These are phyloP conservation scores for Poeciliopsis turrubarensis DNA, from an alignment of 2,113 vertebrate species.

Conservation along the genomic window DNA sequence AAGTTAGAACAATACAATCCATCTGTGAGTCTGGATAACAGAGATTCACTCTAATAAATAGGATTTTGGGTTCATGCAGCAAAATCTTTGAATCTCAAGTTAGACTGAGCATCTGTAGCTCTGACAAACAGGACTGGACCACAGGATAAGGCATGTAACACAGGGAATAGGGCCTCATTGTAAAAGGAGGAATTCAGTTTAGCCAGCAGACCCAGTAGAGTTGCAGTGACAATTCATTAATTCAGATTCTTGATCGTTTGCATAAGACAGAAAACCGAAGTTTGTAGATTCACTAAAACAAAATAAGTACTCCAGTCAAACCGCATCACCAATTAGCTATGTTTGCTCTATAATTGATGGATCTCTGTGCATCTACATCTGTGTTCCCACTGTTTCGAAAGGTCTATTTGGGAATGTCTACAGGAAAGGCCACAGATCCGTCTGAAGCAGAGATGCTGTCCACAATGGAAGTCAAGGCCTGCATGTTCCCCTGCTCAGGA, in stretches of 20 bases:
- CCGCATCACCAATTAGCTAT: conserved; percentile 27
- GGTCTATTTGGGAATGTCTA: conserved; percentile 82
- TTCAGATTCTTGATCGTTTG: conserved; percentile 19
- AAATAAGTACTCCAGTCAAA: conserved; percentile 12
- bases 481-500: conserved; percentile 86
- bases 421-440: conserved; percentile 81
- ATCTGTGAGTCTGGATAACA: conserved; percentile 44
- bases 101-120: conserved; percentile 37
- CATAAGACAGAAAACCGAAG: conserved; percentile 49
- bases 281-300: conserved; percentile 27
- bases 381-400: conserved; percentile 27
- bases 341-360: conserved; percentile 34
- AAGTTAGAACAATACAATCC: conserved; percentile 66
- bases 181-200: conserved; percentile 59
- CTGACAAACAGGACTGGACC: conserved; percentile 60
- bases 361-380: conserved; percentile 24
- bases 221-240: conserved; percentile 24
- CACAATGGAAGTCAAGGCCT: conserved; percentile 92
- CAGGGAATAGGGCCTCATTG: conserved; percentile 54
- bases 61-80: conserved; percentile 60
- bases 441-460: conserved; percentile 89
- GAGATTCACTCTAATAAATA: conserved; percentile 42
- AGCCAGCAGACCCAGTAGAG: conserved; percentile 32
- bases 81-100: conserved; percentile 46
- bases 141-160: conserved; percentile 61